Base-by-base conservation (phyloP, 2,888 invertebrate species). In the Trichacis sp. region DNA sequence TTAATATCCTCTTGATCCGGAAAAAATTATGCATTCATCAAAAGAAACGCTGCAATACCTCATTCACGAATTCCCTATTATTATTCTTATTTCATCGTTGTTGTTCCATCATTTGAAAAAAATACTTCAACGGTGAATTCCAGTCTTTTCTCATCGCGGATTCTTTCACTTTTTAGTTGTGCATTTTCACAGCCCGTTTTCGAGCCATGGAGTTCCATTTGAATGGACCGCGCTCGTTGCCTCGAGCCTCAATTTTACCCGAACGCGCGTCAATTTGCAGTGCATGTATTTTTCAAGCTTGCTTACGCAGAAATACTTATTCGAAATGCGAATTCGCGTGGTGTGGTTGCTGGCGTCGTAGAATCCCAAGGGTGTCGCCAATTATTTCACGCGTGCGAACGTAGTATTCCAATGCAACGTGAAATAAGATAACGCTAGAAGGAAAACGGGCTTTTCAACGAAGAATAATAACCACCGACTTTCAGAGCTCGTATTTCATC, bases 361-460 rank as follows among this genome's bases (percentile, higher is more conserved):
- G 40, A 65, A 56, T 53, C 60, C 65, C 65, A 33, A 54, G 57
- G 57, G 65, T 18, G 46, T 49, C 54, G 50, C 53, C 65, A 65
- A 65, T 65, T 57, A 65, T 65, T 53, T 53, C 54, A 65, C 49
- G 65, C 57, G 57, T 65, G 61, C 60, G 57, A 61, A 48, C 57
- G 43, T 57, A 54, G 46, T 8, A 8, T 58, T 54, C 46, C 56
- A 58, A 62, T 54, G 58, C 42, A 8, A 58, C 61, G 45, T 40
- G 42, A 46, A 61, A 58, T 66, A 61, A 66, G 61, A 66, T 65
- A 61, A 65, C 52, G 59, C 49, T 58, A 30, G 9, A 51, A 38
- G 50, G 24, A n/a, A n/a, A 54, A 55, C 55, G 55, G 55, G 54
- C 55, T 55, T 48, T 51, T 50, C 55, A 49, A 51, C 43, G 55